Evolutionary conservation across 2,888 invertebrate species (phyloP), one percentile per base, ranked within the genome.

Genomic region (Blera fallax): DNA sequence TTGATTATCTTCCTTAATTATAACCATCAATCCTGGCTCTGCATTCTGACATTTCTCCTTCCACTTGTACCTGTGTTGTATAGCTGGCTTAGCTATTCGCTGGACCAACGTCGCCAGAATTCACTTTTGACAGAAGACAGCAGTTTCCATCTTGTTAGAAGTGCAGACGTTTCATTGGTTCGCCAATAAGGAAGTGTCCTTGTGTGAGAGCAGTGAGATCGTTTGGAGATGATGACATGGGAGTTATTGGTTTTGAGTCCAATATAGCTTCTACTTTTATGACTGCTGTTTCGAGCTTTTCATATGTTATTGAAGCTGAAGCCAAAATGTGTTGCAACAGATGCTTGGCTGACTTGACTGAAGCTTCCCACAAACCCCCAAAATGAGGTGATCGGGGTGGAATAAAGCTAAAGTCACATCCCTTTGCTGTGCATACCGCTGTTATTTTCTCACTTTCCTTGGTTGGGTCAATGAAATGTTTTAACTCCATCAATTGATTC

Each of bases 1-100:
- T 11, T 34, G n/a, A 16, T 79, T 76, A 37, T 79, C 76, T 18
- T 82, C 82, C 6, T 50, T 58, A n/a, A 77, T 21, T 3, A 77
- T 16, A 2, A 82, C 76, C 54, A 79, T 40, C 48, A 29, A 60
- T 8, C 70, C 78, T 52, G 10, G 16, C 8, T 32, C 32, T 5
- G 7, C 32, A 32, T 32, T 4, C 7, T 32, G 32, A 8, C 32
- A 32, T 8, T 8, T 5, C 6, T 32, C 6, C 6, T 32, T 32
- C 32, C 32, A 32, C 32, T 32, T 32, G 32, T 32, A 5, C 8
- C 32, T 32, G 8, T 32, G 32, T 8, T 32, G 32, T 32, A 32
- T 7, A n/a, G n/a, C 8, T 32, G 32, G 8, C 7, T 32, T 32
- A 40, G 7, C 0, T 10, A 11, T n/a, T 54, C 54, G 29, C 10